These are phyloP conservation scores for Alcedo quadribrachys DNA, from an alignment of 2,797 vertebrate genomes.

Conservation along the genomic window DNA sequence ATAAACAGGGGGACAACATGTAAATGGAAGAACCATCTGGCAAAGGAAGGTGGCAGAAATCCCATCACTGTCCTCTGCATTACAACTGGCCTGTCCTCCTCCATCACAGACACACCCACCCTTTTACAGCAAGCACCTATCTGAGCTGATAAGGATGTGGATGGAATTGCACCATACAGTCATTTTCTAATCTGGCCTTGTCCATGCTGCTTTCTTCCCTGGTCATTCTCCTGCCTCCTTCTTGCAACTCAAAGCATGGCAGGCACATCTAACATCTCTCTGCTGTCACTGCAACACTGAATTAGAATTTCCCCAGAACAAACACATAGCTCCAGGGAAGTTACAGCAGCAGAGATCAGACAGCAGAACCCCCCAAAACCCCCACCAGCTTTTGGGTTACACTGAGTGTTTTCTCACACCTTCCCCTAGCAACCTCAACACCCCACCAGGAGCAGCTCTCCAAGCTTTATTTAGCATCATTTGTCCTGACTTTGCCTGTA, in stretches of 20 bases:
- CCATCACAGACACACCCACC: too few relatives aligned
- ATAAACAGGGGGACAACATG: not conserved
- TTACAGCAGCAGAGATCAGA: not conserved
- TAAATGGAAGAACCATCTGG: not conserved
- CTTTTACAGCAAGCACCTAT: too few relatives aligned
- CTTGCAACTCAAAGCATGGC: not conserved
- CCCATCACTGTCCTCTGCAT: not conserved
- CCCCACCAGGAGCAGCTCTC: not conserved
- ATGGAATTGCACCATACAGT: too few relatives aligned
- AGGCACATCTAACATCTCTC: not conserved
- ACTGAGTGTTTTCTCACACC: not conserved
- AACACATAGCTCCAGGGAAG: not conserved
- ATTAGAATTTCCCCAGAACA: not conserved
- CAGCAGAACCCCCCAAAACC: not conserved
- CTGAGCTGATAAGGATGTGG: too few relatives aligned
- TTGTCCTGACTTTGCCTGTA: not conserved
- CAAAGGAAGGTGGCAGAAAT: not conserved
- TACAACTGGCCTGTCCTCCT: not conserved
- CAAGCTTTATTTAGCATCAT: not conserved
- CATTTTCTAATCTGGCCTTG: too few relatives aligned
- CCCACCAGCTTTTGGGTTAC: not conserved
- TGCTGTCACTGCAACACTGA: not conserved
- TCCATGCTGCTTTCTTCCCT: too few relatives aligned
- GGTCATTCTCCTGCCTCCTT: not conserved
- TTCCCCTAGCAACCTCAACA: conserved; percentile 51